Conservation (phyloP, 2,113 vertebrate genomes). For the Chionodraco myersi region DNA sequence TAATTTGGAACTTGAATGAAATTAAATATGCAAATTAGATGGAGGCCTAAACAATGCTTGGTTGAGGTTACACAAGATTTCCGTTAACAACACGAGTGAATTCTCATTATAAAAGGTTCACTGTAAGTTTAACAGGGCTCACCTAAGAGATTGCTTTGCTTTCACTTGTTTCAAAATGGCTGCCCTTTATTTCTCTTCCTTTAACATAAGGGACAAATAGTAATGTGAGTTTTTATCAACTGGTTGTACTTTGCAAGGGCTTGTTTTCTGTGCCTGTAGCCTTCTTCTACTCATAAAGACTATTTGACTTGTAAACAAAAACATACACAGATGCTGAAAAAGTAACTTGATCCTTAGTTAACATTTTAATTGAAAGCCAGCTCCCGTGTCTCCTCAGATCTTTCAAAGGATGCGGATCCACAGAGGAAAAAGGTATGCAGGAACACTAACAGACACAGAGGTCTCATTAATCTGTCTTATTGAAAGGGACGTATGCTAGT, state of each 20-base stretch:
- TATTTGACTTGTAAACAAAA: constrained; percentile 12
- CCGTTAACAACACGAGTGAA: constrained; percentile 27
- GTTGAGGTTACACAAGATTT: constrained; percentile 29
- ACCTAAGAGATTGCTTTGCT: not conserved
- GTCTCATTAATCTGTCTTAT: constrained; percentile 50
- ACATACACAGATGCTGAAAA: constrained; percentile 4
- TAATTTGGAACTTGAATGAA: constrained; percentile 46
- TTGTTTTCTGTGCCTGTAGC: constrained; percentile 1
- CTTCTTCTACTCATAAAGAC: not conserved
- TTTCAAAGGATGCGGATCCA: constrained; percentile 5
- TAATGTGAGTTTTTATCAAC: not conserved
- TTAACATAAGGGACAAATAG: constrained; percentile 1
- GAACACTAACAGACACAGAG: not conserved
- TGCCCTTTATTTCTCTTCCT: not conserved
- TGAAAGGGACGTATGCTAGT: constrained; percentile 42
- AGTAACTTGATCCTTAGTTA: not conserved
- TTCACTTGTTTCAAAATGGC: constrained; percentile 19
- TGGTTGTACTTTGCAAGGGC: not conserved
- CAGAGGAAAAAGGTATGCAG: constrained; percentile 8
- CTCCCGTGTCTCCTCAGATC: constrained; percentile 27
- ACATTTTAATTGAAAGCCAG: constrained; percentile 49
- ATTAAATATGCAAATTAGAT: constrained; percentile 57
- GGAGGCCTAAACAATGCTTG: constrained; percentile 35
- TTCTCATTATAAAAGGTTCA: constrained; percentile 35
- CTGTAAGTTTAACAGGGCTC: not conserved